Base-by-base conservation (phyloP, 2,888 invertebrate species). In the Trissolcus japonicus region DNA sequence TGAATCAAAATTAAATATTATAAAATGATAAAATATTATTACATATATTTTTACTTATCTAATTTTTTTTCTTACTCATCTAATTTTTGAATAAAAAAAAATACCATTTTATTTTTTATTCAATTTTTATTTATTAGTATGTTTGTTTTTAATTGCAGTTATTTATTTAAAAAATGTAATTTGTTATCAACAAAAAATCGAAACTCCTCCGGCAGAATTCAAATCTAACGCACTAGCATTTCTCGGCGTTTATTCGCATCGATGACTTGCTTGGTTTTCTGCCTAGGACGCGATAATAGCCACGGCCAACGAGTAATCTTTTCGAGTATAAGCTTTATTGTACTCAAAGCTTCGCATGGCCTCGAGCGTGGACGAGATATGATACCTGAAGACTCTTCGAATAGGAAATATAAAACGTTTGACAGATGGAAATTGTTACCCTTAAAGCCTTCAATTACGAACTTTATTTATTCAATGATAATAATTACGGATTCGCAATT, bases 261-360 rank as follows among this genome's bases (percentile, higher is more conserved):
- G 65, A 29, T 68, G 61, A 76, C 16, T 67, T 62, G 73, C 65
- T 59, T 62, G 68, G 56, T 57, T 65, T 73, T 67, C 63, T 59
- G 68, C 61, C 54, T 43, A 74, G 71, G 67, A 71, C 66, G 63
- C 78, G 78, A 78, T 78, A 78, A 78, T 78, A 75, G 75, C 74
- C 55, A 56, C 62, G 55, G 61, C 59, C 19, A 59, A 62, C 71
- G 67, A 75, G 72, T 72, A 72, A 75, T 75, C 72, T 75, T 67
- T 68, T 67, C 67, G 43, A 65, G 68, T 60, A 65, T 35, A 35
- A 67, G 68, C 61, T 78, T 78, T 67, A 71, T 75, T 75, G 74
- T 78, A 71, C 69, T 71, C 63, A 66, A 55, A 50, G 43, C 63
- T 57, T 60, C 56, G 62, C 46, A 48, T 56, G 53, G 73, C 78